Base-by-base conservation (phyloP, 2,888 invertebrate genomes). In the Hydrotaea cyrtoneurina region DNA sequence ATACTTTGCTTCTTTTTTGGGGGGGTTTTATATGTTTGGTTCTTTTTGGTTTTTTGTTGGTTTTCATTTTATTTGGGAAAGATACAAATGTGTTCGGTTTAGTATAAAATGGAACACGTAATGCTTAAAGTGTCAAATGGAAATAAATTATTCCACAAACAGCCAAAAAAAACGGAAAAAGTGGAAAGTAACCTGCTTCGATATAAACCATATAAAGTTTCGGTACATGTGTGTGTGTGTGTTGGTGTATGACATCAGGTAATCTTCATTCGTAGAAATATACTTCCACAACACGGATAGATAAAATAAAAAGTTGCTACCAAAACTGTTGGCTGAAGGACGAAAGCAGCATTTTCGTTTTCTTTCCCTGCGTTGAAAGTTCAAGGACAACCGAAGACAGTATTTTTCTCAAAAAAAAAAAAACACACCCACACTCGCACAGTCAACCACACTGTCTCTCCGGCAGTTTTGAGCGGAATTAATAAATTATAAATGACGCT, bases 71-170 rank as follows among this genome's bases (percentile, higher is more conserved):
- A 15, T 53, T 17, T 23, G 5, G 26, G 39, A 72, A 53, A 8
- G 17, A 62, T 64, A 39, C 64, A 79, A 79, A 79, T 73, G 39
- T 46, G 17, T 23, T 69, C 11, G 43, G 62, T 46, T 31, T 8
- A 0, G 8, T 62, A 19, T 55, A 55, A 31, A 66, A 39, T 71
- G 39, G 17, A 79, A 74, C 76, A 80, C 72, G 75, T 72, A 72
- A 76, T 62, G 62, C 62, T 80, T 46, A 79, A 66, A 64, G 66
- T 72, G 72, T 64, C 82, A 82, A 75, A 76, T 76, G 57, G 57
- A 73, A 57, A 83, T 73, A 79, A 83, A 79, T 79, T 73, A 76
- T 66, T 11, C 55, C 17, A 50, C 71, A 26, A 50, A 57, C 26
- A 57, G 19, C 36, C 73, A 57, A 57, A 72, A 72, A 64, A 15